Base-by-base conservation (phyloP, 2,888 invertebrate species). In the Escarpia spicata region DNA sequence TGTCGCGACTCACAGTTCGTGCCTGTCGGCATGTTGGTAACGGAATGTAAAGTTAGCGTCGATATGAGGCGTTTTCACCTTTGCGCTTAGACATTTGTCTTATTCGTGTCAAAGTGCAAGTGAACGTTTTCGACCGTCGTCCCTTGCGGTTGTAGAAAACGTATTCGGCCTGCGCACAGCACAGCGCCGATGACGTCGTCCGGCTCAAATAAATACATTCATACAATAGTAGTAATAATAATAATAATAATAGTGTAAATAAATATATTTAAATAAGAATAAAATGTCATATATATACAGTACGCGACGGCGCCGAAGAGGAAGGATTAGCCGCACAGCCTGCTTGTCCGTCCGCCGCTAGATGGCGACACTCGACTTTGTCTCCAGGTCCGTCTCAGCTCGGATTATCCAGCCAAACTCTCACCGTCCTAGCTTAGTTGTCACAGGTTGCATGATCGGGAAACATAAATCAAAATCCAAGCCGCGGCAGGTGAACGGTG, bases 1-100 rank as follows among this genome's bases (percentile, higher is more conserved):
- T 15, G 19, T 75, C 26, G 75, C 75, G 75, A 75, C 75, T 75
- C 75, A 75, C 26, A 26, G 75, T 75, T 75, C 75, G 75, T 75
- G 75, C 75, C 75, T 26, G 26, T 75, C 75, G 75, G 75, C 75
- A 75, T 15, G 75, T 6, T 75, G 75, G 75, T 75, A 75, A 75
- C 75, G 75, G 75, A 75, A 75, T 75, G 75, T 75, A 75, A 75
- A 75, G 75, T 75, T 75, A 75, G 75, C 75, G 75, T 75, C 75
- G 75, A 75, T 26, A 26, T 26, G 75, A 75, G 19, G 26, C 75
- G 75, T 3, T 75, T 26, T 75, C 75, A 75, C n/a, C 75, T 75
- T 75, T 75, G 75, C 75, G 19, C 75, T 75, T 75, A 19, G 75
- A 75, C 75, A 15, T 75, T 75, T 75, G 75, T 26, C 75, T 26